A percentile compares a stretch with the other conserved stretches of the same genome.
Evolutionary conservation across 2,888 invertebrate species (phyloP).

Genomic region (Molorchus minor): DNA sequence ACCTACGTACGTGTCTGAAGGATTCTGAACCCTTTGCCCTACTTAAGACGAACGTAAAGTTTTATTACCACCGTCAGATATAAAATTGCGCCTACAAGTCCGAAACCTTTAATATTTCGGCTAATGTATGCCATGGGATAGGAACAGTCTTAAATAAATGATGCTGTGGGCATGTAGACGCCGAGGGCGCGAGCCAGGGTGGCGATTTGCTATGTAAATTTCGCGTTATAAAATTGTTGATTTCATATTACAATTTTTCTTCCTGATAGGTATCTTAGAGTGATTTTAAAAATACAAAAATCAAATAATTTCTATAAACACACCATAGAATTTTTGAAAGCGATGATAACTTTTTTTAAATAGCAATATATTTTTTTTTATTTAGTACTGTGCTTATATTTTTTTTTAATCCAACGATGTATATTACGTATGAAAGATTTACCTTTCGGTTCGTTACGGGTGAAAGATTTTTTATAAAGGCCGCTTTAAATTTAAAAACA

Average conservation of each 20-base stretch:
- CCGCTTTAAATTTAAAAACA: conserved; percentile 9
- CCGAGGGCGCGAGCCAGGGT: conserved; percentile 8
- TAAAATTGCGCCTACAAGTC: background rate
- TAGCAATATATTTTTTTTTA: too few relatives aligned
- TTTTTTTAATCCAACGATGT: too few relatives aligned
- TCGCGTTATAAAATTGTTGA: too few relatives aligned
- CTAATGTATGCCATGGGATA: background rate
- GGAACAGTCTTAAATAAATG: conserved; percentile 6
- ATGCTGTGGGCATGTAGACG: conserved; percentile 10
- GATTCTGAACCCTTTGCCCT: conserved; percentile 2
- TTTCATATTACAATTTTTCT: too few relatives aligned
- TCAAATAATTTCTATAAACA: too few relatives aligned
- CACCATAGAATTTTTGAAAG: too few relatives aligned
- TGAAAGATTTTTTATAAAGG: conserved; percentile 13
- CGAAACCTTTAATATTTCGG: conserved; percentile 1
- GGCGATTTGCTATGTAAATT: conserved; percentile 18
- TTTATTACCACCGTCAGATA: conserved; percentile 1
- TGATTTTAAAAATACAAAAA: too few relatives aligned
- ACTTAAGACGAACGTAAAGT: background rate
- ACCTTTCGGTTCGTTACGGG: too few relatives aligned
- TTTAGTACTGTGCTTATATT: too few relatives aligned
- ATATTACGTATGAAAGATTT: too few relatives aligned
- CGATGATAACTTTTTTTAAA: too few relatives aligned
- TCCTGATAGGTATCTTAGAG: too few relatives aligned
- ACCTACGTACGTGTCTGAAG: background rate